Conservation (phyloP, 2,888 invertebrate species). For the Lochmaea capreae region DNA sequence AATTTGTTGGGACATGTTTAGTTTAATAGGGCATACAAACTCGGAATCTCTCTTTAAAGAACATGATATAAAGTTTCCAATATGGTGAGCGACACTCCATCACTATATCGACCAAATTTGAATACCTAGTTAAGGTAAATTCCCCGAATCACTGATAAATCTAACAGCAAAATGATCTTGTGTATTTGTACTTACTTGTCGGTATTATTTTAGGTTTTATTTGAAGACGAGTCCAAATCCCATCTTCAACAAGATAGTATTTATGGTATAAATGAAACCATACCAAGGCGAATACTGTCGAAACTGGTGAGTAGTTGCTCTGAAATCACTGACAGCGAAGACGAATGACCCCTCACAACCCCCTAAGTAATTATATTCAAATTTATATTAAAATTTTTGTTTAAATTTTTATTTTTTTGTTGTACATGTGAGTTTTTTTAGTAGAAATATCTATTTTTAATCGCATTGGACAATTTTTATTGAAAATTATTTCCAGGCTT, state of each 20-base stretch:
- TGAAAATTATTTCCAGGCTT: constrained; percentile 1
- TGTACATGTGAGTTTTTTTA: not conserved
- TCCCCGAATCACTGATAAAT: too few relatives aligned
- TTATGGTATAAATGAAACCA: constrained; percentile 68
- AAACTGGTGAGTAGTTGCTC: constrained; percentile 65
- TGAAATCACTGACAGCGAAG: constrained; percentile 31
- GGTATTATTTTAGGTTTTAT: constrained; percentile 62
- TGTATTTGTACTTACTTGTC: too few relatives aligned
- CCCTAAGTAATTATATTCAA: constrained; percentile 32
- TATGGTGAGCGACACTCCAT: too few relatives aligned
- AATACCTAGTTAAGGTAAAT: too few relatives aligned
- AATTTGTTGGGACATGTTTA: too few relatives aligned
- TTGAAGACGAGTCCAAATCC: constrained; percentile 67
- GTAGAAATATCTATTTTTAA: not conserved
- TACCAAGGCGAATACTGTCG: constrained; percentile 69
- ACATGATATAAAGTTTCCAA: too few relatives aligned
- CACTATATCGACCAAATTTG: too few relatives aligned
- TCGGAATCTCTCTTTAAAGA: too few relatives aligned
- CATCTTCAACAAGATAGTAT: constrained; percentile 68
- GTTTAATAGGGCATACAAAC: too few relatives aligned
- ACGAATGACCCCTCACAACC: constrained; percentile 21
- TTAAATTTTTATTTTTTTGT: not conserved
- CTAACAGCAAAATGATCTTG: too few relatives aligned
- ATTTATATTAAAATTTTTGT: constrained; percentile 15
- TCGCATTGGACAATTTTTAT: not conserved